These are phyloP conservation scores for Theropithecus gelada DNA, from an alignment of 2,113 vertebrate genomes.

Conservation along the genomic window DNA sequence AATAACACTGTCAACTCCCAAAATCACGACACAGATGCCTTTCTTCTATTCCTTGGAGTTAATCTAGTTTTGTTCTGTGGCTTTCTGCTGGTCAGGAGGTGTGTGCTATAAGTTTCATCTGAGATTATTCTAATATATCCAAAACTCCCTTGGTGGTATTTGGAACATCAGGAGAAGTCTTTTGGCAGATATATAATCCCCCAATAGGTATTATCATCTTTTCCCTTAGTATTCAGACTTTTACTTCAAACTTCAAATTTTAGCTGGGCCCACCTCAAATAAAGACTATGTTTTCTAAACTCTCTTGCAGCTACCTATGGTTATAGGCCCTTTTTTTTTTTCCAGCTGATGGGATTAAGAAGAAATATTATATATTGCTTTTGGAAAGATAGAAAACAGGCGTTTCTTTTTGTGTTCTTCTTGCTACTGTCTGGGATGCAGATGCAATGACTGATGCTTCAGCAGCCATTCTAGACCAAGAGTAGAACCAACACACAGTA, in stretches of 20 bases:
- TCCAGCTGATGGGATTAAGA: background rate
- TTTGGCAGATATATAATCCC: background rate
- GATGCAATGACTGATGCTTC: background rate
- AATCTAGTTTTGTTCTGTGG: background rate
- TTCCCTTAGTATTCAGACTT: background rate
- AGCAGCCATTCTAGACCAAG: background rate
- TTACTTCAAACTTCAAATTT: background rate
- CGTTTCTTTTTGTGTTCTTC: background rate
- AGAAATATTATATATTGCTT: background rate
- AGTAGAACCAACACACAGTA: background rate
- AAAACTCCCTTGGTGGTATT: background rate
- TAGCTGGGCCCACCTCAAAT: background rate
- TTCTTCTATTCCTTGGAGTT: background rate
- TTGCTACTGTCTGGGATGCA: background rate
- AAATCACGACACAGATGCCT: background rate
- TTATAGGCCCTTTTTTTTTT: background rate
- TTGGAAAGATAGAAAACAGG: background rate
- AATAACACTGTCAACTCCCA: background rate
- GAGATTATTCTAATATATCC: background rate
- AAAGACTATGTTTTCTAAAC: background rate
- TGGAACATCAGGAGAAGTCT: background rate
- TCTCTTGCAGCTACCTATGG: background rate
- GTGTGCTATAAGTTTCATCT: background rate
- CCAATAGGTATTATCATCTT: background rate
- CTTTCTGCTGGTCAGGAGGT: background rate